These are phyloP conservation scores for Rhinoptilus africanus DNA, from an alignment of 2,113 vertebrate genomes.

Conservation along the genomic window DNA sequence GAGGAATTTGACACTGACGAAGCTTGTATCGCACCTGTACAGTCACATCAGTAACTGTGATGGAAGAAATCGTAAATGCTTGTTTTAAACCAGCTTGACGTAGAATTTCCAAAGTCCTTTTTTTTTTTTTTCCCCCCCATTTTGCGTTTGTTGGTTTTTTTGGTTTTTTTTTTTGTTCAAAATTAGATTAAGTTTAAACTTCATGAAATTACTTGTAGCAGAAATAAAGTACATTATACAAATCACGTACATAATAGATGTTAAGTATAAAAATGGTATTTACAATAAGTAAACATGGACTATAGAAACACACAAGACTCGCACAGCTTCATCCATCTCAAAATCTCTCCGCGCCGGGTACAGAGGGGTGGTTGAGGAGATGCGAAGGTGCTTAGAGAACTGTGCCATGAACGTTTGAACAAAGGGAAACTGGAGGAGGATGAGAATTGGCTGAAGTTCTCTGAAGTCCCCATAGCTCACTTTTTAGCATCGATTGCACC, in stretches of 20 bases:
- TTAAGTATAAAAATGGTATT: slow-evolving; percentile 82
- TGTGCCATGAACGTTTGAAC: slow-evolving; percentile 12
- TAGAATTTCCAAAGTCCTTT: slow-evolving; percentile 1
- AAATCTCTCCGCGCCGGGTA: neutral
- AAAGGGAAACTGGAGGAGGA: slow-evolving; percentile 7
- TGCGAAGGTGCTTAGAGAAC: neutral
- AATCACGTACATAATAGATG: slow-evolving; percentile 74
- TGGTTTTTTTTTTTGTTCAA: slow-evolving; percentile 54
- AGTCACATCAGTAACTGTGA: slow-evolving; percentile 45
- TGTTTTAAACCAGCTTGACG: slow-evolving; percentile 35
- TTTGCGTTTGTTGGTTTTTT: neutral
- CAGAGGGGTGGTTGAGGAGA: neutral
- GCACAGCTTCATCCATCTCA: slow-evolving; percentile 7
- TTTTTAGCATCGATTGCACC: neutral
- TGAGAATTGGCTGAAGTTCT: neutral
- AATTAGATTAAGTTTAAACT: slow-evolving; percentile 72
- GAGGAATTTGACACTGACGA: slow-evolving; percentile 59
- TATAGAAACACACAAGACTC: slow-evolving; percentile 38
- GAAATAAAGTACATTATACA: slow-evolving; percentile 80
- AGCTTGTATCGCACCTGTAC: slow-evolving; percentile 30
- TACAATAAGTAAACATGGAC: slow-evolving; percentile 80
- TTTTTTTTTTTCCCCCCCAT: neutral
- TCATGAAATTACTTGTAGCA: slow-evolving; percentile 77
- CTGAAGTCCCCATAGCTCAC: neutral
- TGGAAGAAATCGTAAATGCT: slow-evolving; percentile 29